Percentiles rank a stretch among this genome's conserved stretches.
Evolutionary conservation across 2,113 vertebrate species (phyloP).

Genomic region (Carassius gibelio): DNA sequence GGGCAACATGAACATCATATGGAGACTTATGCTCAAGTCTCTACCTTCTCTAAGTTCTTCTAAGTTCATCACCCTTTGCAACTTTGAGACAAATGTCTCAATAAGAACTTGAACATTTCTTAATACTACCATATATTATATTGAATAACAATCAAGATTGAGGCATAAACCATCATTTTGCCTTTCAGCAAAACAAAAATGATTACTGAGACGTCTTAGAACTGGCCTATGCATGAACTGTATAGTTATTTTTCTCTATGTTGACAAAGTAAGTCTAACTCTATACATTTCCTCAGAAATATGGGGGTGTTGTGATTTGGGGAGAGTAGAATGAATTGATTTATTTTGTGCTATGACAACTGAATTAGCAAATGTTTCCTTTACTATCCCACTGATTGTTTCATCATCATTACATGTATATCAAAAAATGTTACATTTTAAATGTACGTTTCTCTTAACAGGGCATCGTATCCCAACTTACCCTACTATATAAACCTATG

Average conservation of each 20-base stretch:
- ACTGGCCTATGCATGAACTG: no score
- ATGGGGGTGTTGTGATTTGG: no score
- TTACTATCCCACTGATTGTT: background rate
- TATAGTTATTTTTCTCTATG: no score
- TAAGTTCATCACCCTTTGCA: background rate
- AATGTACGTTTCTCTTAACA: background rate
- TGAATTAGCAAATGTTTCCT: background rate
- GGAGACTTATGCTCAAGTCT: background rate
- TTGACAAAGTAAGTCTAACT: no score
- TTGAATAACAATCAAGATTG: background rate
- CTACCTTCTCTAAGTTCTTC: background rate
- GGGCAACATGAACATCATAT: background rate
- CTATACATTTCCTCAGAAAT: no score
- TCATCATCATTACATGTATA: background rate
- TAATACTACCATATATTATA: background rate
- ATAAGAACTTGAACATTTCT: background rate
- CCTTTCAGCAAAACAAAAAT: no score
- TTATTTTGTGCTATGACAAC: background rate
- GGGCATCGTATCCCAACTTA: background rate
- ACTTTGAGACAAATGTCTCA: background rate
- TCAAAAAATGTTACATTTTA: background rate
- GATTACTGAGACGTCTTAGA: no score
- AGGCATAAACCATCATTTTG: background rate
- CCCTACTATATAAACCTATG: background rate
- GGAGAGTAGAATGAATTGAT: no score